Evolutionary conservation across 2,888 invertebrate species (phyloP).

Genomic region (Pedicia rivosa): DNA sequence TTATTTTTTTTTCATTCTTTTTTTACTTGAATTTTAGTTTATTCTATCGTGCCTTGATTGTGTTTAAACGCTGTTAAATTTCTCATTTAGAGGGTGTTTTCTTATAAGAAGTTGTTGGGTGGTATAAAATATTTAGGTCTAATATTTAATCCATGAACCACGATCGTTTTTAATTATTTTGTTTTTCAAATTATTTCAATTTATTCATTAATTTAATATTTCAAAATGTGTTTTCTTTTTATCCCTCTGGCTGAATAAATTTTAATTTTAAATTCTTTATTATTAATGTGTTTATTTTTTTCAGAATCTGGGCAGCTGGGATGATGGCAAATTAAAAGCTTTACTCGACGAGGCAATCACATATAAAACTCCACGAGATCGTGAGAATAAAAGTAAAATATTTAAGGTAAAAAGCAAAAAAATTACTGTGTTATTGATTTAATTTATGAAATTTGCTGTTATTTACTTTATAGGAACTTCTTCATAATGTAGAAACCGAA

Average conservation of each 20-base stretch:
- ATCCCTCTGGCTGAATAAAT: too few relatives aligned
- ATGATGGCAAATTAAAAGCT: constrained; percentile 60
- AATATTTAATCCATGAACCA: too few relatives aligned
- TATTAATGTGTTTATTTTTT: constrained; percentile 5
- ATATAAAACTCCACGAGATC: constrained; percentile 71
- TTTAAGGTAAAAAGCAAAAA: constrained; percentile 45
- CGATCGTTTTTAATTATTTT: too few relatives aligned
- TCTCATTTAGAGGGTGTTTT: too few relatives aligned
- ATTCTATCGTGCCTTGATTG: too few relatives aligned
- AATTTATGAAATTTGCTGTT: constrained; percentile 6
- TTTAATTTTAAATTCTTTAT: background rate
- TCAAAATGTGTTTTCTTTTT: too few relatives aligned
- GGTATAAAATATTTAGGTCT: too few relatives aligned
- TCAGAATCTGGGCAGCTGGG: constrained; percentile 40
- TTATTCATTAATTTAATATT: background rate
- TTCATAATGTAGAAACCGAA: constrained; percentile 62
- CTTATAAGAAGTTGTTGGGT: too few relatives aligned
- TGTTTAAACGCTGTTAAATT: too few relatives aligned
- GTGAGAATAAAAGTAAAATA: constrained; percentile 67
- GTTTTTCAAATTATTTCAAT: too few relatives aligned
- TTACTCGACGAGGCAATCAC: constrained; percentile 70
- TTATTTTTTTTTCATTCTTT: too few relatives aligned
- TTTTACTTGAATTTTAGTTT: too few relatives aligned
- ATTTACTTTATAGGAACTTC: constrained; percentile 41
- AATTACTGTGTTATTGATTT: constrained; percentile 2